A percentile compares a stretch with the other conserved stretches of the same genome.
phyloP scores from a whole-genome alignment of 1,140 invertebrate species.

The Delia radicum region DNA sequence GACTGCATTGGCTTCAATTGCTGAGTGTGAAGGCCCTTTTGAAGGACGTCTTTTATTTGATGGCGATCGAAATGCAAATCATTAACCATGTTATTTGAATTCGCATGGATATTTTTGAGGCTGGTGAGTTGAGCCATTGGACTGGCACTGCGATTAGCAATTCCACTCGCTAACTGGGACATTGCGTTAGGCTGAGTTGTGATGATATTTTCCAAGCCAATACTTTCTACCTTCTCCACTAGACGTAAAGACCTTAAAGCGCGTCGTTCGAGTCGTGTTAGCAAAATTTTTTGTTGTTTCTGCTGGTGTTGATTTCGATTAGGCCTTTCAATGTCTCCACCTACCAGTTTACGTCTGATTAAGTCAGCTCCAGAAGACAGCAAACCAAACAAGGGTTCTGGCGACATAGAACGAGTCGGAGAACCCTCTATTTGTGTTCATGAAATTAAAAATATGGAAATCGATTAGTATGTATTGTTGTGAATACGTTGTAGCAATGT shows the following conservation, averaged over 20 bases:
- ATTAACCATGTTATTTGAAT: slow-evolving; percentile 56
- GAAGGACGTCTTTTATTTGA: slow-evolving; percentile 49
- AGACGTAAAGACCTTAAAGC: slow-evolving; percentile 61
- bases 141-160: slow-evolving; percentile 58
- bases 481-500: no score
- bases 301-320: slow-evolving; percentile 55
- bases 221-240: slow-evolving; percentile 69
- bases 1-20: neutral
- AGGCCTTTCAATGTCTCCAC: slow-evolving; percentile 52
- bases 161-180: slow-evolving; percentile 41
- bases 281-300: slow-evolving; percentile 53
- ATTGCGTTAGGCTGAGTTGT: slow-evolving; percentile 56
- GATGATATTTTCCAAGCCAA: slow-evolving; percentile 69
- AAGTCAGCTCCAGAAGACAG: slow-evolving; percentile 75
- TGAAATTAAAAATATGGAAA: slow-evolving; percentile 8
- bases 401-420: slow-evolving; percentile 63
- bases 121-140: slow-evolving; percentile 76
- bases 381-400: slow-evolving; percentile 64
- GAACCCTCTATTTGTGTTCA: slow-evolving; percentile 44
- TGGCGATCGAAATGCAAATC: slow-evolving; percentile 50
- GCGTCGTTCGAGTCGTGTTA: slow-evolving; percentile 59
- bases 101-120: slow-evolving; percentile 61
- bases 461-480: no score
- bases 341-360: slow-evolving; percentile 67
- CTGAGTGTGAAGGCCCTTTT: slow-evolving; percentile 25